These are phyloP conservation scores for Polymixis flavicincta DNA, from an alignment of 2,888 invertebrate genomes.

Conservation along the genomic window DNA sequence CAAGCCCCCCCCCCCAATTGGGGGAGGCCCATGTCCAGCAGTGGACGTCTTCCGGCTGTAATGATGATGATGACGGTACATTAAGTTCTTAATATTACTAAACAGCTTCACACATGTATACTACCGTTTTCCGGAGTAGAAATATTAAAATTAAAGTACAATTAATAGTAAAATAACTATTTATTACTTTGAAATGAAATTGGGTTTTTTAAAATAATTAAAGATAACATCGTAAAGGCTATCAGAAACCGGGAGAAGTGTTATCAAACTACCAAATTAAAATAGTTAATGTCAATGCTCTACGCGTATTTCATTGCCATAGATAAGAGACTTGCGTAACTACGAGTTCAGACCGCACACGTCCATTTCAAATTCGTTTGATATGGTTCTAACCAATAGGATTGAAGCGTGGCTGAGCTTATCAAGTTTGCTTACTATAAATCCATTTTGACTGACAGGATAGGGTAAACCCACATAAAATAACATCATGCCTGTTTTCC, in stretches of 20 bases:
- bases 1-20: too few relatives aligned
- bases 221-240: constrained; percentile 2
- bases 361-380: constrained; percentile 10
- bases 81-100: too few relatives aligned
- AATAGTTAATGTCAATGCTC: neutral
- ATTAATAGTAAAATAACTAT: too few relatives aligned
- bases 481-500: too few relatives aligned
- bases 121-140: too few relatives aligned
- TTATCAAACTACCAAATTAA: neutral
- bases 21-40: too few relatives aligned
- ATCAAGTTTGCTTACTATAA: neutral
- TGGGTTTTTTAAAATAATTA: too few relatives aligned
- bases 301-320: neutral
- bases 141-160: too few relatives aligned
- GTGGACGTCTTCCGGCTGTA: too few relatives aligned
- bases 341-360: neutral
- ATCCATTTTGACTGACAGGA: neutral
- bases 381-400: constrained; percentile 7
- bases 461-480: neutral
- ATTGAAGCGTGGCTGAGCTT: neutral
- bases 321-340: neutral
- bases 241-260: constrained; percentile 8
- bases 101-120: too few relatives aligned
- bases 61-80: too few relatives aligned
- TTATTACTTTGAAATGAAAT: too few relatives aligned